phyloP scores from a whole-genome alignment of 2,113 vertebrate genomes.

The Hyperopisus bebe region DNA sequence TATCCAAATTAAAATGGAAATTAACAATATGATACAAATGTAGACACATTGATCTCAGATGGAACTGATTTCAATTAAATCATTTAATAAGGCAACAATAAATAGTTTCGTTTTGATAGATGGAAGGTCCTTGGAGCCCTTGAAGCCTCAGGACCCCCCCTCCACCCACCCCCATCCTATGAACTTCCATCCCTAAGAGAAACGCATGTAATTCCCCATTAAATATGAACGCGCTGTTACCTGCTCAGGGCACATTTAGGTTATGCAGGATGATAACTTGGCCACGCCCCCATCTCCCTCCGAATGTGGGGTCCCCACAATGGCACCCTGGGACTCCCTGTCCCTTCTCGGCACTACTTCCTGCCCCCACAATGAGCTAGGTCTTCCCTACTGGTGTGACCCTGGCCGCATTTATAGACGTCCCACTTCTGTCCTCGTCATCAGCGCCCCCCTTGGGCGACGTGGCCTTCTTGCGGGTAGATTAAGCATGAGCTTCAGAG shows the following conservation, averaged over 20 bases:
- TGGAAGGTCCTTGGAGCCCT: neutral
- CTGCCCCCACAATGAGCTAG: neutral
- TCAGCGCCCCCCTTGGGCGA: neutral
- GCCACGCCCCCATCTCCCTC: neutral
- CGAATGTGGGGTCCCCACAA: neutral
- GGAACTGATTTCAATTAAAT: neutral
- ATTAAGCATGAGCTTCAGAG: neutral
- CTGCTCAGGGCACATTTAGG: slow-evolving; percentile 6
- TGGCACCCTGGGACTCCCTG: too few relatives aligned
- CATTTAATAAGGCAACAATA: neutral
- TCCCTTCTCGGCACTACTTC: too few relatives aligned
- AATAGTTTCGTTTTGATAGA: neutral
- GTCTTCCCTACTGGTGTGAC: neutral
- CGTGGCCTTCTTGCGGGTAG: neutral
- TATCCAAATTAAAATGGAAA: neutral
- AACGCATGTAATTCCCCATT: neutral
- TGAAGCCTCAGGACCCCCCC: neutral
- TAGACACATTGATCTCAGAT: neutral
- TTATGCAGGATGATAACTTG: slow-evolving; percentile 1
- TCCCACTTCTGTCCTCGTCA: neutral
- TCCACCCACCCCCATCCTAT: neutral
- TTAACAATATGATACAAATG: neutral
- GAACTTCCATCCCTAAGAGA: neutral
- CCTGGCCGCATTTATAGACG: neutral
- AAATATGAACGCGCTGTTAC: slow-evolving; percentile 15